These are phyloP conservation scores for Chrysochloris asiatica DNA, from an alignment of 2,113 vertebrate genomes.

Conservation along the genomic window DNA sequence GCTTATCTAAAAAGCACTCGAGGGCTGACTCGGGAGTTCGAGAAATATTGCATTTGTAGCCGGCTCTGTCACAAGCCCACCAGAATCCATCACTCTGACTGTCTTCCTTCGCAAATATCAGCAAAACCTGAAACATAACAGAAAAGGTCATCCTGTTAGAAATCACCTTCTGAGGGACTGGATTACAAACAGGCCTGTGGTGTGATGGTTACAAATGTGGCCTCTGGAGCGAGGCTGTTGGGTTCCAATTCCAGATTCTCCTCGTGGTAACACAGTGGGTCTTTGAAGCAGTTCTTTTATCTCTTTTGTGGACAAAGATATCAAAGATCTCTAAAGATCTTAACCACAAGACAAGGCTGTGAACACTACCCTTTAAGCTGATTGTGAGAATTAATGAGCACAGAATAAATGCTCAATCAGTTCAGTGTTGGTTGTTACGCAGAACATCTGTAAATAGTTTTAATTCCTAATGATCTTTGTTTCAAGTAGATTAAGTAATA, in stretches of 20 bases:
- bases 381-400: neutral
- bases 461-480: slow-evolving; percentile 5
- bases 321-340: neutral
- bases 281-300: too few relatives aligned
- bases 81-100: slow-evolving; percentile 96
- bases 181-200: neutral
- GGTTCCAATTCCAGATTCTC: neutral
- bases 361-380: neutral
- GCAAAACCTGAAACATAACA: slow-evolving; percentile 90
- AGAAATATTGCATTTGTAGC: slow-evolving; percentile 93
- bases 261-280: neutral
- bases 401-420: neutral
- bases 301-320: neutral
- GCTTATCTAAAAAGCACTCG: slow-evolving; percentile 95
- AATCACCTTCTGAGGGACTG: neutral
- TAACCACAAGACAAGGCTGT: neutral
- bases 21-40: slow-evolving; percentile 93
- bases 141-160: slow-evolving; percentile 30
- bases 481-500: neutral
- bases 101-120: slow-evolving; percentile 97
- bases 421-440: neutral
- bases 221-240: neutral
- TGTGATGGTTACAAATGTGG: neutral
- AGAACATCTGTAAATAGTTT: neutral
- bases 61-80: slow-evolving; percentile 97